These are phyloP conservation scores for Sparus aurata DNA, from an alignment of 2,797 vertebrate genomes.

Conservation along the genomic window DNA sequence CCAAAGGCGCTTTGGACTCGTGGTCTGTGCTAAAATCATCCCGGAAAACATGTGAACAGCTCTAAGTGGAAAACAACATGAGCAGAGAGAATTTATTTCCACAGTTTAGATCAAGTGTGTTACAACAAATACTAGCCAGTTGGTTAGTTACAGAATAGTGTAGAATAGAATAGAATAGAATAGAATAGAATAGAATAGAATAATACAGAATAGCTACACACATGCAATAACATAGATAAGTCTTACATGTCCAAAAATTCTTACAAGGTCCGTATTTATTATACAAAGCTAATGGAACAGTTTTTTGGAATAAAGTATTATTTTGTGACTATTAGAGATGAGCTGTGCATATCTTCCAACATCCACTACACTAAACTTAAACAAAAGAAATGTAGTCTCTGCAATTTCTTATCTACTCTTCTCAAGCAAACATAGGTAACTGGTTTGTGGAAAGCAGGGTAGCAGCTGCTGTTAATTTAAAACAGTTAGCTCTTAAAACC, in stretches of 20 bases:
- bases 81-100: neutral
- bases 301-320: neutral
- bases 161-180: too few relatives aligned
- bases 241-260: too few relatives aligned
- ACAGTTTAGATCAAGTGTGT: neutral
- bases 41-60: slow-evolving; percentile 18
- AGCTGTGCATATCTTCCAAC: neutral
- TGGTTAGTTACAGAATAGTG: neutral
- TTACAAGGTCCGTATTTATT: too few relatives aligned
- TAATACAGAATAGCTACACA: too few relatives aligned
- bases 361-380: neutral
- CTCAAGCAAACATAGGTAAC: neutral
- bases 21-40: slow-evolving; percentile 19
- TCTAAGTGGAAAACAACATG: neutral
- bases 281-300: neutral
- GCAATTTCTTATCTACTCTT: neutral
- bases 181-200: too few relatives aligned
- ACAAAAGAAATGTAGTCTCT: neutral
- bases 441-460: neutral
- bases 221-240: too few relatives aligned
- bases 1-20: neutral
- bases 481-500: neutral
- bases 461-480: neutral
- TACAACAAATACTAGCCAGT: neutral
- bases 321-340: neutral